Evolutionary conservation across 2,888 invertebrate genomes (phyloP), one percentile per base, ranked within the genome.

Genomic region (Resseliella maxima): DNA sequence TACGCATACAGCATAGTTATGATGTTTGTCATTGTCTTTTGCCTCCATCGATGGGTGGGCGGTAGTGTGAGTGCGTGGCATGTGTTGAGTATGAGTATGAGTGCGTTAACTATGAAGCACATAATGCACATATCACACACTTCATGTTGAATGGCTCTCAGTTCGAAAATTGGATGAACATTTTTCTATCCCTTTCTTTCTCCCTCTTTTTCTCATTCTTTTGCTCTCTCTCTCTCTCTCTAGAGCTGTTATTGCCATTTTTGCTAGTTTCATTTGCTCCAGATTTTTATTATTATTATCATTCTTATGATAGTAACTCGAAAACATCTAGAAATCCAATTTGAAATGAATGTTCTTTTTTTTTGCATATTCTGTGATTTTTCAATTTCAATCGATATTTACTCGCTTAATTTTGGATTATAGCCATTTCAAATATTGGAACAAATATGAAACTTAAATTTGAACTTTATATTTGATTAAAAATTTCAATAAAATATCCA

Each of bases 11-110:
- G 59, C 27, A 59, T 59, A 24, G 59, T 59, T 59, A 59, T 59
- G 59, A 59, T 59, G 59, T 59, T 59, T 59, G 27, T 24, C 24
- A 59, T 59, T 59, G 59, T 59, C 59, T 24, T 59, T 59, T n/a
- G 59, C 27, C 59, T 59, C 27, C 27, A 59, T 59, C 59, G 24
- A 59, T 59, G n/a, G n/a, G n/a, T n/a, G n/a, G n/a, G n/a, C n/a
- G n/a, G n/a, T n/a, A n/a, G n/a, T n/a, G n/a, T n/a, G n/a, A n/a
- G n/a, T n/a, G n/a, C n/a, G n/a, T n/a, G n/a, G n/a, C n/a, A n/a
- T n/a, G n/a, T n/a, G n/a, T n/a, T n/a, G n/a, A n/a, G n/a, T n/a
- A n/a, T n/a, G 59, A n/a, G 59, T 59, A 24, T 59, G 24, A 24
- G 24, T 59, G 21, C 5, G 24, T 3, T 24, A 18, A 50, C 46